Conservation (phyloP, 1,140 invertebrate genomes). For the Varroa destructor region DNA sequence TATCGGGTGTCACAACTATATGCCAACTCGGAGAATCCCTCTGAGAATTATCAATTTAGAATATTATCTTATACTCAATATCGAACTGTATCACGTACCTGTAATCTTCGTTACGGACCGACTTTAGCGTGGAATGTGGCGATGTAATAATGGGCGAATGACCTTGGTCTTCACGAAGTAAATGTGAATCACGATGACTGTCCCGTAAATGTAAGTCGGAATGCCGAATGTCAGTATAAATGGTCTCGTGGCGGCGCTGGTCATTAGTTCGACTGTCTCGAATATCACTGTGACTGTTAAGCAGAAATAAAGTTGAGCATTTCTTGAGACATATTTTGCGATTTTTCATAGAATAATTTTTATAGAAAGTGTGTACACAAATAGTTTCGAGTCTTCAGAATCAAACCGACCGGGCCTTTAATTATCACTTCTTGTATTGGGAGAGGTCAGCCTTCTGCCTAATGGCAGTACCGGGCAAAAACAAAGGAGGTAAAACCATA, state of each 20-base stretch:
- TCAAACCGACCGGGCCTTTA: too few species aligned
- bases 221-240: constrained; percentile 13
- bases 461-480: not conserved
- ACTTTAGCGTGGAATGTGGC: constrained; percentile 18
- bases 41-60: too few species aligned
- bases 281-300: constrained; percentile 6
- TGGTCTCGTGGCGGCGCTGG: constrained; percentile 9
- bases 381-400: too few species aligned
- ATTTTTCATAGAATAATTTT: too few species aligned
- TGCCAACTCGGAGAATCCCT: too few species aligned
- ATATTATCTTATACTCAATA: too few species aligned
- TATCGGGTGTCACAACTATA: too few species aligned
- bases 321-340: too few species aligned
- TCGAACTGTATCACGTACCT: not conserved
- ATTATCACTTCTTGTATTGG: too few species aligned
- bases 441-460: not conserved
- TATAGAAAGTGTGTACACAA: too few species aligned
- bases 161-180: not conserved
- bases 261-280: constrained; percentile 7
- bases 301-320: too few species aligned
- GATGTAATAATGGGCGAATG: constrained; percentile 18
- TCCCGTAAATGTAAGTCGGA: not conserved
- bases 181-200: not conserved
- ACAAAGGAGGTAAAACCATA: too few species aligned
- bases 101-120: constrained; percentile 18